Evolutionary conservation across 1,140 invertebrate species (phyloP).

Genomic region (Saccostrea cuccullata): DNA sequence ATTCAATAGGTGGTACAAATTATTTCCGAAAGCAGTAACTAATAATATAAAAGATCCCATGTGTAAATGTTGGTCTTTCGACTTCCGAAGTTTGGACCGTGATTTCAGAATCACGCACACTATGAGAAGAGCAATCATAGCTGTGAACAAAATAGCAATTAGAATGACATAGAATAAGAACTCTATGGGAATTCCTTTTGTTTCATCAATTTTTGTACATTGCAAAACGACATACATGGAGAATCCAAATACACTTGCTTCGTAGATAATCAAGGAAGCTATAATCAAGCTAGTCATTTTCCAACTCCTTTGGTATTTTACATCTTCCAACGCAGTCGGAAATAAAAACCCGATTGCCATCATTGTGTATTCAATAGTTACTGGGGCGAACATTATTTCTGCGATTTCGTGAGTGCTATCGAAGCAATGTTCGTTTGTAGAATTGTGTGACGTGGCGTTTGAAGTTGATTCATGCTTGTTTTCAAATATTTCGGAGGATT

Average conservation of each 20-base stretch:
- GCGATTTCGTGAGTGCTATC: not conserved
- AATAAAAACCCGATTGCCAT: conserved; percentile 5
- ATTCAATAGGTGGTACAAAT: conserved; percentile 6
- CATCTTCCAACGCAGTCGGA: not conserved
- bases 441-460: not conserved
- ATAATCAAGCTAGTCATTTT: not conserved
- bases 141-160: not conserved
- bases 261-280: not conserved
- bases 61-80: not conserved
- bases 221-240: not conserved
- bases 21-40: not conserved
- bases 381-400: not conserved
- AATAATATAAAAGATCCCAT: not conserved
- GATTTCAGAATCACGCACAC: not conserved
- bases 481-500: conserved; percentile 21
- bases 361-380: conserved; percentile 23
- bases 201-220: not conserved
- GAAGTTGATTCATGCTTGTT: not conserved
- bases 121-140: conserved; percentile 10
- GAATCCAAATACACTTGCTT: not conserved
- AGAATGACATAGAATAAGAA: not conserved
- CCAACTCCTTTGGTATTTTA: not conserved
- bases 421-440: not conserved
- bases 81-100: not conserved
- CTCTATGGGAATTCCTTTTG: not conserved